Conservation (phyloP, 92 coral and sea anemone genomes). For the Bergia sp. region DNA sequence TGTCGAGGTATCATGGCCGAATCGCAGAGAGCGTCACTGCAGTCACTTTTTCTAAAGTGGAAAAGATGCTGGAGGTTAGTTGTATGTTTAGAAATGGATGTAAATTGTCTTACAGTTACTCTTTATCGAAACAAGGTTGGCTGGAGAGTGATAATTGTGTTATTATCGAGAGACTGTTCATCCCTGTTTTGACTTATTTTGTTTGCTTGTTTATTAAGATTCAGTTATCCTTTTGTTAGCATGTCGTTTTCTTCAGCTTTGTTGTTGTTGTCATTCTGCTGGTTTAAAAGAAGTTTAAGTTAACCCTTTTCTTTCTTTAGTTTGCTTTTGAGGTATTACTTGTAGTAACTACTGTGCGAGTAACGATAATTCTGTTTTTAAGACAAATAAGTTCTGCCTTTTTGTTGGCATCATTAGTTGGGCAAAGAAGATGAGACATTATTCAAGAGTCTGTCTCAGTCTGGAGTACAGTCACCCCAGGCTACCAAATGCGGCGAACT, state of each 20-base stretch:
- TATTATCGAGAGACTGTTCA: neutral
- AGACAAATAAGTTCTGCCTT: constrained; percentile 2
- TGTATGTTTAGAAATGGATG: neutral
- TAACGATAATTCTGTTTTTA: neutral
- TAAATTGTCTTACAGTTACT: neutral
- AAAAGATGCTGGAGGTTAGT: constrained; percentile 31
- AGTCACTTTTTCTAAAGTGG: constrained; percentile 31
- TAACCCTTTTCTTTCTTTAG: too few species aligned
- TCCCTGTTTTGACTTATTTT: neutral
- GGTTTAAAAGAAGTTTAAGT: neutral
- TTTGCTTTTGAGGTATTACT: too few species aligned
- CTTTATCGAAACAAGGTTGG: neutral
- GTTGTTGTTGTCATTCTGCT: neutral
- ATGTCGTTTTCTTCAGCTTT: neutral
- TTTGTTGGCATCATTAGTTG: neutral
- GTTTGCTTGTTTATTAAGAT: neutral
- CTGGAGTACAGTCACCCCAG: constrained; percentile 16
- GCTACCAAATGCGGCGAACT: constrained; percentile 37
- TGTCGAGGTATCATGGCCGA: constrained; percentile 25
- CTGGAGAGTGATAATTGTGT: too few species aligned
- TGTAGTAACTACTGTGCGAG: too few species aligned
- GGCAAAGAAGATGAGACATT: constrained; percentile 13
- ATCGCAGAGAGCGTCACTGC: constrained; percentile 17
- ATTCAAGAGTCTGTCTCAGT: constrained; percentile 5
- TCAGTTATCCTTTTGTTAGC: neutral